Evolutionary conservation across 2,888 invertebrate genomes (phyloP).

Genomic region (Steromphala cineraria): DNA sequence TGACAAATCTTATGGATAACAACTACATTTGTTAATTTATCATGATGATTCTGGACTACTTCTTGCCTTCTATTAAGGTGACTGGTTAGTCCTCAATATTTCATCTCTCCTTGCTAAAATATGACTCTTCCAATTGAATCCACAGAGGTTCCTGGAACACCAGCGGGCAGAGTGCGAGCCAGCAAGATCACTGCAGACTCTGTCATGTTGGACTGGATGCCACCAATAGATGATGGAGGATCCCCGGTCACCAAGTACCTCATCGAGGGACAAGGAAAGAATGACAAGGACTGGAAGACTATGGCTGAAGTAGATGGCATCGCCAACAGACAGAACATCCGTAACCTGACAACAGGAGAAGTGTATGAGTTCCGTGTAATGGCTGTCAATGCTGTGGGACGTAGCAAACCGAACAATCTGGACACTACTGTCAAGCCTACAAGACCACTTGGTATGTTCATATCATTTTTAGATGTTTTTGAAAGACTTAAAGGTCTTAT

Average conservation of each 20-base stretch:
- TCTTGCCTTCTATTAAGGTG: too few species aligned
- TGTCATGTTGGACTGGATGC: conserved; percentile 81
- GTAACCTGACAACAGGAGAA: conserved; percentile 88
- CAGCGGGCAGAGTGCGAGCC: conserved; percentile 79
- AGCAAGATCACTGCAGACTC: conserved; percentile 86
- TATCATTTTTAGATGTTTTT: too few species aligned
- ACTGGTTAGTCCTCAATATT: too few species aligned
- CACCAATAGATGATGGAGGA: conserved; percentile 68
- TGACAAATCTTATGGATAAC: too few species aligned
- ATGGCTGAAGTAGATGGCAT: conserved; percentile 48
- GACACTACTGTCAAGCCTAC: conserved; percentile 77
- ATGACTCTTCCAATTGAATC: not conserved
- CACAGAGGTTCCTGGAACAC: conserved; percentile 70
- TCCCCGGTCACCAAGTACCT: conserved; percentile 63
- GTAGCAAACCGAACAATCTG: conserved; percentile 76
- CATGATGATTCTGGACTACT: too few species aligned
- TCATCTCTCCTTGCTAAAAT: too few species aligned
- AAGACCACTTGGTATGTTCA: conserved; percentile 63
- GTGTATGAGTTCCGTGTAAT: conserved; percentile 91
- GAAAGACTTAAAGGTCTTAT: too few species aligned
- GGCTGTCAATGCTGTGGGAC: conserved; percentile 92
- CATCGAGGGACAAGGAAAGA: conserved; percentile 82
- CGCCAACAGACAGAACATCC: conserved; percentile 36
- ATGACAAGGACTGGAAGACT: conserved; percentile 84
- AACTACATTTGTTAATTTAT: too few species aligned